Percentiles rank a stretch among this genome's conserved stretches.
Conservation (phyloP, 2,888 invertebrate genomes). For the Philonicus albiceps region DNA sequence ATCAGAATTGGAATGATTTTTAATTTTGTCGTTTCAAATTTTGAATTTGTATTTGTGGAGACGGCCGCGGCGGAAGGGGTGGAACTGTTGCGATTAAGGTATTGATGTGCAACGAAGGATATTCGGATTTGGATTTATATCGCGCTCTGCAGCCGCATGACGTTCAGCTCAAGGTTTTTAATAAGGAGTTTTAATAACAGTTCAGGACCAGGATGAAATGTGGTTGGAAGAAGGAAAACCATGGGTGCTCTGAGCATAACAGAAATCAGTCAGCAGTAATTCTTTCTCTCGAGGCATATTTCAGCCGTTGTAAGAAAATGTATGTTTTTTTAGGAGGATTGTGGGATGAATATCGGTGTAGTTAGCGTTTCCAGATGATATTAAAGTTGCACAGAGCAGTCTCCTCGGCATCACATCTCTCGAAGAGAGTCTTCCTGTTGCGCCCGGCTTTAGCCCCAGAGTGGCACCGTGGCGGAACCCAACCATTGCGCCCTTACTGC, state of each 20-base stretch:
- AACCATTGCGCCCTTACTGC: slow-evolving; percentile 25
- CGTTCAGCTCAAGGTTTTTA: not conserved
- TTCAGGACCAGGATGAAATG: not conserved
- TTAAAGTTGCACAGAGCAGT: slow-evolving; percentile 3
- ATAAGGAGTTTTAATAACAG: slow-evolving; percentile 18
- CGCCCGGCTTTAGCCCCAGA: not conserved
- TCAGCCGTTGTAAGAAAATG: not conserved
- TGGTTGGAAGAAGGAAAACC: not conserved
- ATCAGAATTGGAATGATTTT: not conserved
- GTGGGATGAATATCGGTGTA: not conserved
- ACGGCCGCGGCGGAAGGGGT: not conserved
- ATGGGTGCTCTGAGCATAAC: not conserved
- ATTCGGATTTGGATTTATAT: not conserved
- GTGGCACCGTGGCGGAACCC: not conserved
- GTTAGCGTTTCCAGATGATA: slow-evolving; percentile 10
- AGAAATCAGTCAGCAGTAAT: slow-evolving; percentile 1
- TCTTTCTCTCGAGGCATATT: not conserved
- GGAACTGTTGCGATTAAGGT: not conserved
- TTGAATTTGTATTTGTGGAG: not conserved
- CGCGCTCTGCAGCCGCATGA: not conserved
- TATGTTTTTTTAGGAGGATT: not conserved
- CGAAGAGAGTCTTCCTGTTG: not conserved
- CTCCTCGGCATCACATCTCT: not conserved
- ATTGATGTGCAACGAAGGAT: not conserved
- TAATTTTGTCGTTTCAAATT: not conserved